A percentile compares a stretch with the other conserved stretches of the same genome.
phyloP scores from a whole-genome alignment of 2,797 vertebrate species.

The Perodicticus potto region DNA sequence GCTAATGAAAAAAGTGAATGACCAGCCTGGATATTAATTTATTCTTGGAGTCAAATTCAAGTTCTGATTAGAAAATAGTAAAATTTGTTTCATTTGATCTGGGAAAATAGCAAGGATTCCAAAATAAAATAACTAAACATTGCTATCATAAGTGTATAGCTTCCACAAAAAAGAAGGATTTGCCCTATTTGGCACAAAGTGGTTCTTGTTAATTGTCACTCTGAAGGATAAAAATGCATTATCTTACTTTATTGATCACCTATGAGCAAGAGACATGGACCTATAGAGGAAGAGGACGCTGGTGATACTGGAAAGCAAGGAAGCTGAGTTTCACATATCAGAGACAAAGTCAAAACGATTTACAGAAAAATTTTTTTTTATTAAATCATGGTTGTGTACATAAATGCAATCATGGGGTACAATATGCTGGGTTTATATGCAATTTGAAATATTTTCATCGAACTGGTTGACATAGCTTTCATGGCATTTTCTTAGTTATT shows the following conservation, averaged over 20 bases:
- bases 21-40: background rate
- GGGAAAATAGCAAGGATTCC: conserved; percentile 23
- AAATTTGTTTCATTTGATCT: background rate
- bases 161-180: background rate
- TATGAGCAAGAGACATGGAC: background rate
- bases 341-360: background rate
- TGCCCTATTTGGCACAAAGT: background rate
- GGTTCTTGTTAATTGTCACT: background rate
- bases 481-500: too few relatives aligned
- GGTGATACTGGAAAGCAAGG: background rate
- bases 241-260: background rate
- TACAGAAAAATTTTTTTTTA: too few relatives aligned
- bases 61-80: conserved; percentile 12
- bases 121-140: background rate
- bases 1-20: background rate
- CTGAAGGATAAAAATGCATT: background rate
- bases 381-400: too few relatives aligned
- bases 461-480: too few relatives aligned
- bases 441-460: too few relatives aligned
- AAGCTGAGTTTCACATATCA: background rate
- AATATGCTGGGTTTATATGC: too few relatives aligned
- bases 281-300: background rate
- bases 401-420: too few relatives aligned
- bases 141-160: background rate
- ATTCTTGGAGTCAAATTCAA: conserved; percentile 12